Base-by-base conservation (phyloP, 2,888 invertebrate genomes). In the Leptinotarsa tumamoca region DNA sequence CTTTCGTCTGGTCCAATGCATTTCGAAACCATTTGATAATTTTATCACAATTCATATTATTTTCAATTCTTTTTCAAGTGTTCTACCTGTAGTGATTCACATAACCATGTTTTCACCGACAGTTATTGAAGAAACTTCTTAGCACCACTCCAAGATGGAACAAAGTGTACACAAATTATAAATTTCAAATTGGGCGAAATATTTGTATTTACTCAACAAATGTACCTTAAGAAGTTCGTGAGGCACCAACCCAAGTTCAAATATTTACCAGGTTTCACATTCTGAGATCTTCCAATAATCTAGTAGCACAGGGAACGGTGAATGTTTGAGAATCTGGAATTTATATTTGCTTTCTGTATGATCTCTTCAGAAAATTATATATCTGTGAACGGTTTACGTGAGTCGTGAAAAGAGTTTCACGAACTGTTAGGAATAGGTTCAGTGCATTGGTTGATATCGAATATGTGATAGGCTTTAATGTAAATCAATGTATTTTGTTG, bases 221-320 rank as follows among this genome's bases (percentile, higher is more conserved):
- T 52, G 54, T 54, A 69, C 69, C 69, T 56, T 18, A 56, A 69
- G 43, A 69, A 69, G 69, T 56, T 69, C 52, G 69, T 69, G 23
- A 33, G 33, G 4, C 56, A 43, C 52, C n/a, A 68, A 68, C 33
- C 52, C 54, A 56, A n/a, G 33, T 13, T 27, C 69, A 69, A 69
- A 69, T 69, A 69, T 69, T 69, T 69, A 43, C 54, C 33, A 43
- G 43, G 14, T 23, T 68, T 23, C 50, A n/a, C 23, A 54, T 56
- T 56, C 18, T n/a, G 54, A 50, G 67, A 50, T 52, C 52, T 68
- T 68, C 21, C 56, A 52, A 61, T 61, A 27, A 61, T 27, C 23
- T 1, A 23, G 27, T 23, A 14, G 27, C 27, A 27, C 23, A 23
- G 27, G 27, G 27, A 61, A 27, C 61, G 61, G 27, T 21, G 21